These are phyloP conservation scores for Cotesia vestalis DNA, from an alignment of 1,140 invertebrate species.

Conservation along the genomic window DNA sequence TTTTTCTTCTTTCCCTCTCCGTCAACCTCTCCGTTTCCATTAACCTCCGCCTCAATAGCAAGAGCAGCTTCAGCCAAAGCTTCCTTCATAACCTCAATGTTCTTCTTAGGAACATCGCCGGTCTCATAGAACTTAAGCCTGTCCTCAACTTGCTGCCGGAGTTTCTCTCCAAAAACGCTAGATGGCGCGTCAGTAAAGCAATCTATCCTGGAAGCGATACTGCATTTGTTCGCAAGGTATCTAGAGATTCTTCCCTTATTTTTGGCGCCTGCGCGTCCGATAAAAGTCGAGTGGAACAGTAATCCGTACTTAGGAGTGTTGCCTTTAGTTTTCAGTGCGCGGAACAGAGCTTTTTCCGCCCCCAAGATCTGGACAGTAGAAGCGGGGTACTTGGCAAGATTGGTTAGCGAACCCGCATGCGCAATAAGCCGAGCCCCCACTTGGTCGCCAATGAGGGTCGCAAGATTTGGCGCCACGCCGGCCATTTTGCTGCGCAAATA, in stretches of 20 bases:
- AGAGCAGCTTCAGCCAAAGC: conserved; percentile 77
- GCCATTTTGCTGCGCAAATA: conserved; percentile 95
- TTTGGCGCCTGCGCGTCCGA: conserved; percentile 89
- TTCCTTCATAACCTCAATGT: conserved; percentile 96
- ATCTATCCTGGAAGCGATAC: conserved; percentile 97
- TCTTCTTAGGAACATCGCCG: conserved; percentile 94
- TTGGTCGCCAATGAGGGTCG: conserved; percentile 93
- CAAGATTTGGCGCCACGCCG: conserved; percentile 94
- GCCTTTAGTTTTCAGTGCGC: conserved; percentile 91
- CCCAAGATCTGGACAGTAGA: conserved; percentile 99
- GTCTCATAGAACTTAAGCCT: conserved; percentile 95
- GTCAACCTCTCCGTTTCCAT: conserved; percentile 49
- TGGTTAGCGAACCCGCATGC: conserved; percentile 96
- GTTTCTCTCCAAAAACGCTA: conserved; percentile 89
- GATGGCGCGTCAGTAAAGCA: conserved; percentile 91
- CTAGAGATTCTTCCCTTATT: conserved; percentile 97
- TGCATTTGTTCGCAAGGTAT: conserved; percentile 97
- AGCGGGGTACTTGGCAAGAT: conserved; percentile 97
- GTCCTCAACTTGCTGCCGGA: conserved; percentile 96
- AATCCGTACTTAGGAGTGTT: conserved; percentile 99
- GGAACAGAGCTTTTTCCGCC: conserved; percentile 97
- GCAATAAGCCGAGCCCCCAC: conserved; percentile 98
- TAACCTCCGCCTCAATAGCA: conserved; percentile 37
- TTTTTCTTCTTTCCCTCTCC: conserved; percentile 48
- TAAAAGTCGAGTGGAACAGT: conserved; percentile 97